Evolutionary conservation across 2,113 vertebrate species (phyloP), one percentile per base, ranked within the genome.

Genomic region (Pachycephala philippinensis): DNA sequence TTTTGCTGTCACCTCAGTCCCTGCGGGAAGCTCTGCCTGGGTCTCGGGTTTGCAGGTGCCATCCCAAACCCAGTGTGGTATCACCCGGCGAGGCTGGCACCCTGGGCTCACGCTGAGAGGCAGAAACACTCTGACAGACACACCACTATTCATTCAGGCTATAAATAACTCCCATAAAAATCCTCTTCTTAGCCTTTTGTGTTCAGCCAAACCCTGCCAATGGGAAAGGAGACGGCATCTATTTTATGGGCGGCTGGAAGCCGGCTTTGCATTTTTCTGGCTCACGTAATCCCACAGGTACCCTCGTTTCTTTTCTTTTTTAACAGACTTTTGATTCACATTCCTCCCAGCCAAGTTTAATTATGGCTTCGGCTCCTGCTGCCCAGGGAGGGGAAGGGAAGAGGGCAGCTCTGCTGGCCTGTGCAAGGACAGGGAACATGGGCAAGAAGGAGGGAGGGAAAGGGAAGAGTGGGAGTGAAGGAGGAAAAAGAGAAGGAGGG

Each of bases 271-370:
- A 75, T 95, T 90, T 94, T 93, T 89, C 78, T 88, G 87, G 84
- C 84, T 80, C 35, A 1, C 8, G 17, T 90, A 91, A 90, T 94
- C 95, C 91, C 95, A 70, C 91, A 97, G 94, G 93, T 95, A 94
- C 92, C 75, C 80, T 91, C 6, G 0, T 80, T 95, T 72, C 93
- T 89, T 94, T 90, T 81, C 87, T 89, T 80, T 89, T 84, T 90
- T 85, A 97, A 90, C 84, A 87, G 79, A 70, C 83, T 93, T 96
- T 95, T 93, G 94, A 95, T 97, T 96, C 90, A 69, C 22, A 31
- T 92, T 91, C 84, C 75, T 96, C 80, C 35, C 69, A 95, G 87
- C 83, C 84, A 91, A 83, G 77, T 95, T 94, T 94, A 97, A 97
- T 96, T 91, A 95, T 8, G 16, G 54, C 83, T 80, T 90, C 10